A percentile compares a stretch with the other conserved stretches of the same genome.
These are phyloP conservation scores for Temnothorax curvispinosus DNA, from an alignment of 1,140 invertebrate genomes.

Conservation along the genomic window DNA sequence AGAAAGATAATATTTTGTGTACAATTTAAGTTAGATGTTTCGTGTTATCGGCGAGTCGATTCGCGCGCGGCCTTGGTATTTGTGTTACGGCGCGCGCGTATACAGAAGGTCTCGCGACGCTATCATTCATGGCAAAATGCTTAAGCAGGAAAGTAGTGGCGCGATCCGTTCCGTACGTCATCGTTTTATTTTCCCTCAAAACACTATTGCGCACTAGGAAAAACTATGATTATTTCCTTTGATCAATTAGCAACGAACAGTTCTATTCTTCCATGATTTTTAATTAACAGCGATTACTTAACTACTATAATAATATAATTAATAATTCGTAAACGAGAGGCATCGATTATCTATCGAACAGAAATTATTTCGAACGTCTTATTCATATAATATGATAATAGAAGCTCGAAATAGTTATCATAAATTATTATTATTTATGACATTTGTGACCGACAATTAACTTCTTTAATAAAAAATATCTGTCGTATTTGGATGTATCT, in stretches of 20 bases:
- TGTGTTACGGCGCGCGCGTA: not conserved
- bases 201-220: too few species aligned
- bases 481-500: not conserved
- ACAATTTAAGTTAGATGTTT: too few species aligned
- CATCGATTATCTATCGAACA: not conserved
- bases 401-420: not conserved
- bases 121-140: not conserved
- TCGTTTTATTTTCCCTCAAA: not conserved
- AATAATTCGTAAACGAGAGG: not conserved
- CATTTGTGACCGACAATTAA: not conserved
- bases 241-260: too few species aligned
- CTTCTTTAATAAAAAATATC: not conserved
- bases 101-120: not conserved
- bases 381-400: not conserved
- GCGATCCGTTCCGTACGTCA: not conserved
- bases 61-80: not conserved
- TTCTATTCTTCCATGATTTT: not conserved
- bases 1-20: too few species aligned
- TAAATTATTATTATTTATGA: not conserved
- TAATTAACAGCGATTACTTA: not conserved
- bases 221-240: too few species aligned
- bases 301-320: not conserved
- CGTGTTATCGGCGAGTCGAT: not conserved
- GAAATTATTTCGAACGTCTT: not conserved
- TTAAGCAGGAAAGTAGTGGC: not conserved